Evolutionary conservation across 2,113 vertebrate species (phyloP).

Genomic region (Stictonetta naevosa): DNA sequence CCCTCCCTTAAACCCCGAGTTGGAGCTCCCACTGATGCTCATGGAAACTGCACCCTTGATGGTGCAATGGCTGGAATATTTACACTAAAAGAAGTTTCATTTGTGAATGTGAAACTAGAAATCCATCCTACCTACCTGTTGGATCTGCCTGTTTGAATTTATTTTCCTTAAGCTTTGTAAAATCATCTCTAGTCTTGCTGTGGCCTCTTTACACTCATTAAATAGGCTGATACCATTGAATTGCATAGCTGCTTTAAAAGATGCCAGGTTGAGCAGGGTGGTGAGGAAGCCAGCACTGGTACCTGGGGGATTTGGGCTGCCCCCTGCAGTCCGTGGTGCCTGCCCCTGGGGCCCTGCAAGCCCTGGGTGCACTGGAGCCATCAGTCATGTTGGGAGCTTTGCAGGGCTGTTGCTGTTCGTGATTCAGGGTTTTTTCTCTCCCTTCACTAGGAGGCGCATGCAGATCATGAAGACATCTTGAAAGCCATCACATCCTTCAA

Average conservation of each 20-base stretch:
- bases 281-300: background rate
- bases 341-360: background rate
- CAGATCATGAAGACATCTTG: constrained; percentile 91
- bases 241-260: background rate
- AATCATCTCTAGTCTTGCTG: background rate
- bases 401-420: background rate
- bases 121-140: background rate
- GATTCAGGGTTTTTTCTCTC: constrained; percentile 48
- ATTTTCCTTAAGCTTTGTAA: background rate
- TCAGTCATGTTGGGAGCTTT: background rate
- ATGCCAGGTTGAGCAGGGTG: background rate
- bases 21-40: background rate
- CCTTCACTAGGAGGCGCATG: constrained; percentile 90
- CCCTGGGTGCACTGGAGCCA: background rate
- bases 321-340: background rate
- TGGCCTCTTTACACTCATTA: background rate
- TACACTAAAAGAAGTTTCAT: background rate
- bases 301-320: background rate
- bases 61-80: background rate
- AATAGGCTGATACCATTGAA: background rate
- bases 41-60: background rate
- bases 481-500: constrained; percentile 90
- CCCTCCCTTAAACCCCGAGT: background rate
- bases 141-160: background rate
- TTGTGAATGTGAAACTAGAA: background rate